Base-by-base conservation (phyloP, 2,113 vertebrate genomes). In the Prietella phreatophila region DNA sequence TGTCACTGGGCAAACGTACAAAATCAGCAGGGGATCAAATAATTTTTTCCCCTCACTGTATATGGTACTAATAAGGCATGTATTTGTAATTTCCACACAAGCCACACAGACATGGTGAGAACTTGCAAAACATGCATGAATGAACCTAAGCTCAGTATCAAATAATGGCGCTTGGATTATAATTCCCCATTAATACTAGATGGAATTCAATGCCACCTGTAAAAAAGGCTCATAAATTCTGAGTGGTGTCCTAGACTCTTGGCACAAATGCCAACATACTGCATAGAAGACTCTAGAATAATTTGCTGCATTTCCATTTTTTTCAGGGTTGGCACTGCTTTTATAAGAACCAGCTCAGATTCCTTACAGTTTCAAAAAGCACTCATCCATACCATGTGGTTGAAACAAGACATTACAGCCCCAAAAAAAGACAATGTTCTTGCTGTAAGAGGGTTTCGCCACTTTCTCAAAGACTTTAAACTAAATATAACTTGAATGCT, bases 401-500 rank as follows among this genome's bases (percentile, higher is more conserved):
- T 14, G 27, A 79, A 11, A 55, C 55, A 1, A 80, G 78, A 56
- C 14, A 39, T 58, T 60, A 60, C 11, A 11, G 27, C 30, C 13
- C 42, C 65, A 22, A 55, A 30, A 65, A 81, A 19, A 20, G 25
- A 33, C 36, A 0, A 4, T 58, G 60, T 58, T 27, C 4, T 39
- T 61, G 20, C 20, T 14, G 14, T 60, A 39, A 56, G 36, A 47
- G 27, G 33, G 3, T 47, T 78, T 53, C 33, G 76, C 15, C 27
- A 17, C 36, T n/a, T 84, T 53, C 7, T 53, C 8, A 84, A 84
- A 20, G 47, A 53, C 55, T 36, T 14, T 11, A 75, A n/a, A 55
- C 36, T 60, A 61, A 85, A 85, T 58, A 30, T 36, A 30, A 61
- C 20, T 33, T 82, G 25, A 85, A 85, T 20, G 20, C 17, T 76